Base-by-base conservation (phyloP, 2,113 vertebrate species). In the Laterallus jamaicensis region DNA sequence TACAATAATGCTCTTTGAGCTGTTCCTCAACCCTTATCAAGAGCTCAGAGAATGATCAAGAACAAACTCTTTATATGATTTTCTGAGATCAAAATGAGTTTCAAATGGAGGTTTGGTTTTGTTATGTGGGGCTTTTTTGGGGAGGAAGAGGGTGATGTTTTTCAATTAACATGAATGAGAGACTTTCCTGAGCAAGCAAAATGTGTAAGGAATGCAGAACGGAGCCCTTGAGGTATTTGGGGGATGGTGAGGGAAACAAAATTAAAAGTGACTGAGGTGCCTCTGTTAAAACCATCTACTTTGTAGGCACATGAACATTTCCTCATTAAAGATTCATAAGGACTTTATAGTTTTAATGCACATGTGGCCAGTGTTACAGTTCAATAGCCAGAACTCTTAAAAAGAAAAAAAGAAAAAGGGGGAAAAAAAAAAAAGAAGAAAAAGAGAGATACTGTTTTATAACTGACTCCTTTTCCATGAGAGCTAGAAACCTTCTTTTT, bases 261-360 rank as follows among this genome's bases (percentile, higher is more conserved):
- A 83, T 86, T 77, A 92, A 90, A 91, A 92, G 74, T 73, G 59
- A 83, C 82, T 86, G 87, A 96, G 92, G 52, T 95, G 75, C 76
- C 64, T 78, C 90, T 50, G 79, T 90, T 92, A 95, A 95, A 96
- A 83, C 16, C 56, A 84, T 82, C 68, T 50, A 86, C 69, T 96
- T 60, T 68, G 68, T 90, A 94, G 1, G 0, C 76, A 88, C 56
- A 90, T 28, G 80, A 84, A 84, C 44, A 40, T 73, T 94, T 88
- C 35, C 90, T 96, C 77, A 86, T 97, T 93, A 95, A 96, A 95
- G 62, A 95, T 96, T 96, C 92, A 96, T 92, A 91, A 92, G 80
- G 44, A 87, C 66, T 90, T 92, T 69, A 96, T 66, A 92, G 90
- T 73, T 96, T 92, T 89, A 97, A 88, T 90, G 94, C 75, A 92